Evolutionary conservation across 2,113 vertebrate genomes (phyloP).

Genomic region (Perccottus glenii): DNA sequence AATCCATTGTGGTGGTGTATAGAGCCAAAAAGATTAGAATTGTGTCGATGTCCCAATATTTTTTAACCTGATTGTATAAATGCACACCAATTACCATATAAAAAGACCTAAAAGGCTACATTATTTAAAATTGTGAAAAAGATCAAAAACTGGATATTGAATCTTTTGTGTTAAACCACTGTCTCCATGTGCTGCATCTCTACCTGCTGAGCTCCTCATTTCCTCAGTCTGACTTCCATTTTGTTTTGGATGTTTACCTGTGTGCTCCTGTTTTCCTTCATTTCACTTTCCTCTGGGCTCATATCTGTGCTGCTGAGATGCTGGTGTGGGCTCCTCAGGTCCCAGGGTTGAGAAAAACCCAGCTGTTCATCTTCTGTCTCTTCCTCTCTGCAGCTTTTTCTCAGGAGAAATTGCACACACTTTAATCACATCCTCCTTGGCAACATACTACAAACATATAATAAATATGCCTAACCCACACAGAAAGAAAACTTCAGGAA

Average conservation of each 20-base stretch:
- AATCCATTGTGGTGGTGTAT: no score
- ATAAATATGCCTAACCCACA: no score
- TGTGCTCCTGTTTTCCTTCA: constrained; percentile 10
- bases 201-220: neutral
- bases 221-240: constrained; percentile 7
- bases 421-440: constrained; percentile 33
- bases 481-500: no score
- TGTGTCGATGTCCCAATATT: no score
- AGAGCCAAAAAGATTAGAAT: no score
- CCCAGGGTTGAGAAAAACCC: constrained; percentile 33
- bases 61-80: no score
- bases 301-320: constrained; percentile 30
- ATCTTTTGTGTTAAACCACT: no score
- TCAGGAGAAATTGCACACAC: constrained; percentile 21
- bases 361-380: constrained; percentile 34
- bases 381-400: constrained; percentile 15
- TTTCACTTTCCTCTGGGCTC: constrained; percentile 29
- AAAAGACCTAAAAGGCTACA: no score
- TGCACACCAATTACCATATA: no score
- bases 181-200: neutral
- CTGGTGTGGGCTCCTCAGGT: constrained; percentile 41
- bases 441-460: constrained; percentile 12
- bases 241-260: constrained; percentile 16
- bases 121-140: no score
- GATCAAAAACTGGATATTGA: no score